Evolutionary conservation across 2,797 vertebrate genomes (phyloP).

Genomic region (Sus cebifrons): DNA sequence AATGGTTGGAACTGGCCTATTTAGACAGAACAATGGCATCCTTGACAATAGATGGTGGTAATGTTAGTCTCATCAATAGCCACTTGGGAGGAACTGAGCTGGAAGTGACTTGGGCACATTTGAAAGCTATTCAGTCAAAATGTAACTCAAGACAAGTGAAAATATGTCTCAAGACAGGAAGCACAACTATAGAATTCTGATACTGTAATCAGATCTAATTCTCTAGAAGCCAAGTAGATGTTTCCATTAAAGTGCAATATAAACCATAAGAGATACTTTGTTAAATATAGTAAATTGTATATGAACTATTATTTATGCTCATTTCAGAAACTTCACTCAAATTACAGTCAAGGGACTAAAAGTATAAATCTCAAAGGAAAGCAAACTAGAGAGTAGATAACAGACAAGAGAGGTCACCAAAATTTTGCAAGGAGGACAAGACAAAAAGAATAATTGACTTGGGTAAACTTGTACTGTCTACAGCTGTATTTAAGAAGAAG

Average conservation of each 20-base stretch:
- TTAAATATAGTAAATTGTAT: neutral
- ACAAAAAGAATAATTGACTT: neutral
- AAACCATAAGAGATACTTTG: conserved; percentile 10
- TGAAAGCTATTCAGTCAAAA: neutral
- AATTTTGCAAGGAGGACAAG: conserved; percentile 1
- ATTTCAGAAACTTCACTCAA: conserved; percentile 51
- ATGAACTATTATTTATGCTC: neutral
- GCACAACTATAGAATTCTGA: neutral
- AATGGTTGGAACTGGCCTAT: neutral
- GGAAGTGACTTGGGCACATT: neutral
- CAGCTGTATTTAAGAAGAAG: neutral
- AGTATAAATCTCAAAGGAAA: neutral
- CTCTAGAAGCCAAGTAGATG: neutral
- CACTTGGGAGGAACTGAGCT: neutral
- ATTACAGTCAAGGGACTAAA: conserved; percentile 1
- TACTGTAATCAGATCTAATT: neutral
- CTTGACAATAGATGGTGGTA: neutral
- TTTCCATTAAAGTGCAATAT: neutral
- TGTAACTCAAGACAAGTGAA: neutral
- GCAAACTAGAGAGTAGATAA: neutral
- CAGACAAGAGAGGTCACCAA: neutral
- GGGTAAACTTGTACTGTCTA: neutral
- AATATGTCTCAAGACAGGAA: conserved; percentile 31
- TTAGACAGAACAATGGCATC: neutral
- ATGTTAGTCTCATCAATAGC: neutral